Conservation (phyloP, 2,888 invertebrate species). For the Chymomyza caudatula region DNA sequence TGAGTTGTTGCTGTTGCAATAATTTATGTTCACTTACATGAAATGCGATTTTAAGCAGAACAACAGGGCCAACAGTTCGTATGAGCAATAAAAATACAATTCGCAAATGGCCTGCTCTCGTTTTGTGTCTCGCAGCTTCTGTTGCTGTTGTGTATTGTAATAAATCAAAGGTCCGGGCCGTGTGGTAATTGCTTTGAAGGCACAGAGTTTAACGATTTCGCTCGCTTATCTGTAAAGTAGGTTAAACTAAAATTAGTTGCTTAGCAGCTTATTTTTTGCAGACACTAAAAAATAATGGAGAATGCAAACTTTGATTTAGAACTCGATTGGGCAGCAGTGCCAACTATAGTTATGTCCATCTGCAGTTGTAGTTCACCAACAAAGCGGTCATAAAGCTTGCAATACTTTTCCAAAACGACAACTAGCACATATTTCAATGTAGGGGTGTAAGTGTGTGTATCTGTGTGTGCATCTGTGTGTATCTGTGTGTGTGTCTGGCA, state of each 20-base stretch:
- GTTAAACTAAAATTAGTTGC: constrained; percentile 69
- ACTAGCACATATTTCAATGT: constrained; percentile 40
- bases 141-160: constrained; percentile 41
- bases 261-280: constrained; percentile 19
- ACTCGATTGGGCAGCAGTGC: constrained; percentile 50
- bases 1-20: constrained; percentile 28
- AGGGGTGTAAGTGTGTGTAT: neutral
- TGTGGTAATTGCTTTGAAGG: constrained; percentile 57
- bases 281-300: neutral
- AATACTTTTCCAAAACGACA: neutral
- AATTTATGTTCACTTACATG: constrained; percentile 62
- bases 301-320: constrained; percentile 61
- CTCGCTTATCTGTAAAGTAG: constrained; percentile 37
- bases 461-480: neutral
- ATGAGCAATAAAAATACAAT: constrained; percentile 45
- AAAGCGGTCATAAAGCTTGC: neutral
- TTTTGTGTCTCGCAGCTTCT: constrained; percentile 29
- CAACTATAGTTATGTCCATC: neutral
- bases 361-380: constrained; percentile 29
- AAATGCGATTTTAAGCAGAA: constrained; percentile 49
- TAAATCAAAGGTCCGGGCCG: constrained; percentile 50
- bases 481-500: constrained; percentile 44
- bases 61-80: constrained; percentile 12
- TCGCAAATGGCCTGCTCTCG: constrained; percentile 24
- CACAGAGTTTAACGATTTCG: neutral